Conservation (phyloP, 92 coral and sea anemone species). For the Phenganax marumi region DNA sequence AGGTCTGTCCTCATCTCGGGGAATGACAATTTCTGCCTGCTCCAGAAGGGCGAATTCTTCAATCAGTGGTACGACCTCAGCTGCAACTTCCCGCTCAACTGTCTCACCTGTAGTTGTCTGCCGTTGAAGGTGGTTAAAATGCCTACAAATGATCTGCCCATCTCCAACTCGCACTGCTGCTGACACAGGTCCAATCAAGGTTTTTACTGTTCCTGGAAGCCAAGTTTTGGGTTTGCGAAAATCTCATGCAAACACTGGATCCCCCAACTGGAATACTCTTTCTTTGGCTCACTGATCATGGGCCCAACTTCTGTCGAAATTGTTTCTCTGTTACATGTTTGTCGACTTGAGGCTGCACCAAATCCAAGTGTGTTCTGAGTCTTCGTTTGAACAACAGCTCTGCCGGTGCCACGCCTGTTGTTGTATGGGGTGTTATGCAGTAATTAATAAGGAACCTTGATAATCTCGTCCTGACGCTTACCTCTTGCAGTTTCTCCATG, state of each 20-base stretch:
- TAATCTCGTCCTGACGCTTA: neutral
- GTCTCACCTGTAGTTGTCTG: slow-evolving; percentile 3
- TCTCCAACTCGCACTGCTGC: slow-evolving; percentile 43
- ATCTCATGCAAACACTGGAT: slow-evolving; percentile 48
- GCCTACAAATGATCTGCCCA: slow-evolving; percentile 48
- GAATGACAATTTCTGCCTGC: too few species aligned
- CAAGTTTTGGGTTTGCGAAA: slow-evolving; percentile 49
- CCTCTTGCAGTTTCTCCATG: neutral
- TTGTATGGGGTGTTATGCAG: neutral
- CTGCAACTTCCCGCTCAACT: neutral
- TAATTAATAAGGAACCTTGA: neutral
- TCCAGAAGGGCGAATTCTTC: too few species aligned
- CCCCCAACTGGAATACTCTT: slow-evolving; percentile 45
- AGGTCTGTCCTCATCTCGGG: too few species aligned
- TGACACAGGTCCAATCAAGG: slow-evolving; percentile 54
- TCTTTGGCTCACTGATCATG: slow-evolving; percentile 61
- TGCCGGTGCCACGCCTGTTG: slow-evolving; percentile 65
- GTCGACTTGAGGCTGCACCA: slow-evolving; percentile 45
- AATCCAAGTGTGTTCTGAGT: slow-evolving; percentile 53
- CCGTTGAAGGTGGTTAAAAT: slow-evolving; percentile 53
- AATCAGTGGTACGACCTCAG: neutral
- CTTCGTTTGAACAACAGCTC: slow-evolving; percentile 51
- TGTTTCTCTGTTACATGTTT: slow-evolving; percentile 48
- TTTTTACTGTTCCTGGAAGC: slow-evolving; percentile 54
- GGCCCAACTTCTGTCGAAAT: slow-evolving; percentile 54